phyloP scores from a whole-genome alignment of 2,113 vertebrate species.

The Lophotis ruficrista region DNA sequence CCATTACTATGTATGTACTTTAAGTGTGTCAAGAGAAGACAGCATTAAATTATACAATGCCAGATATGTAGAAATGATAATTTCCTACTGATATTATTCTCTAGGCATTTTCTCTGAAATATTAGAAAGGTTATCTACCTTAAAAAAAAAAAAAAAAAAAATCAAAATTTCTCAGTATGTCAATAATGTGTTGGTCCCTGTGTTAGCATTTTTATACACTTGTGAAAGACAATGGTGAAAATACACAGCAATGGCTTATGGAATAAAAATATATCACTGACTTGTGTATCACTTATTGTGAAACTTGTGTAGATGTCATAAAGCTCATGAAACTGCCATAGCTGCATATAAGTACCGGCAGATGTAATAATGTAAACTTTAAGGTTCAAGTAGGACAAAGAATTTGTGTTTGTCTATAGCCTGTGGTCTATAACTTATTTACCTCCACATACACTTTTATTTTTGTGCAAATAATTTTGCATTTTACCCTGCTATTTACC shows the following conservation, averaged over 20 bases:
- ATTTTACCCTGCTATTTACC: not conserved
- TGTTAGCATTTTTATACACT: not conserved
- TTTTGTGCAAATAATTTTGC: not conserved
- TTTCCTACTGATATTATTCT: not conserved
- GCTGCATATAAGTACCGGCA: not conserved
- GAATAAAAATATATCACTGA: not conserved
- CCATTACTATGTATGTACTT: not conserved
- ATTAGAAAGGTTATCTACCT: not conserved
- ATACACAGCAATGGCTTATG: not conserved
- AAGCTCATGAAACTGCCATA: not conserved
- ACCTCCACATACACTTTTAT: not conserved
- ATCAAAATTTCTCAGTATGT: not conserved
- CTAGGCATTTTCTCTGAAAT: not conserved
- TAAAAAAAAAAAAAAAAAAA: not conserved
- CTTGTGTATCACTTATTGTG: not conserved
- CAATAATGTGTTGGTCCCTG: not conserved
- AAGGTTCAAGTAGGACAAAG: not conserved
- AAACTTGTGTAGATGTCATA: not conserved
- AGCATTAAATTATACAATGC: not conserved
- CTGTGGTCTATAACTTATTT: accelerated
- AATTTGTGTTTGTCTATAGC: not conserved
- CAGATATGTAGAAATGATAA: not conserved
- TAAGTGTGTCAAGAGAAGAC: not conserved
- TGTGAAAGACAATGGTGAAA: not conserved
- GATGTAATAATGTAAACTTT: not conserved